These are phyloP conservation scores for Cheilosia pagana DNA, from an alignment of 2,888 invertebrate species.

Conservation along the genomic window DNA sequence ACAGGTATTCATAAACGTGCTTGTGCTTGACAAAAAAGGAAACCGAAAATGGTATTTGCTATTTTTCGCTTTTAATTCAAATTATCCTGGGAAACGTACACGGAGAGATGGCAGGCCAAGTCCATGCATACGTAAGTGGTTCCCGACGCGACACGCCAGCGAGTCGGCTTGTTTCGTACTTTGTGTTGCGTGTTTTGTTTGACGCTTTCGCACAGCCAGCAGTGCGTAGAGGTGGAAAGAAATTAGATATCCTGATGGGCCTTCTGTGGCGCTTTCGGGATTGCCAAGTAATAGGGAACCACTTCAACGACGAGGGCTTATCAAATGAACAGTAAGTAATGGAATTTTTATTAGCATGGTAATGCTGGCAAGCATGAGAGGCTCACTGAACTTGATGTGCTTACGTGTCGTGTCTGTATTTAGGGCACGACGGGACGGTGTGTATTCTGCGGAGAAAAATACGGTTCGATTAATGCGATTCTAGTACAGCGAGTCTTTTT, in stretches of 20 bases:
- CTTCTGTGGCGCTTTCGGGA: constrained; percentile 4
- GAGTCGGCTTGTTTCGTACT: not conserved
- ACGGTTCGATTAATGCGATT: constrained; percentile 9
- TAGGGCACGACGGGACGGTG: too few species aligned
- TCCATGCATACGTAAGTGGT: constrained; percentile 25
- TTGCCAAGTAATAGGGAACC: not conserved
- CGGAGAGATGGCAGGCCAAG: not conserved
- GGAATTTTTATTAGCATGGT: constrained; percentile 39
- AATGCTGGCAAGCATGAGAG: not conserved
- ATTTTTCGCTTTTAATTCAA: constrained; percentile 26
- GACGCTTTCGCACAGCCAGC: constrained; percentile 20
- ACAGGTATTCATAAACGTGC: constrained; percentile 19
- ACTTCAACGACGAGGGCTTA: constrained; percentile 26
- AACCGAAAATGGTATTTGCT: not conserved
- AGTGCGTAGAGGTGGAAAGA: constrained; percentile 35
- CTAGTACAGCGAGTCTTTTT: not conserved
- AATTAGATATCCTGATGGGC: constrained; percentile 36
- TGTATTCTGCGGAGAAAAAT: not conserved
- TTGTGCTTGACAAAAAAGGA: not conserved
- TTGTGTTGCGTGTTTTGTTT: not conserved
- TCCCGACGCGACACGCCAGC: not conserved
- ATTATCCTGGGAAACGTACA: constrained; percentile 4
- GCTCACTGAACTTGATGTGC: constrained; percentile 15
- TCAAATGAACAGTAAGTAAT: constrained; percentile 55
- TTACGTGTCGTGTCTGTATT: too few species aligned